Conservation (phyloP, 2,113 vertebrate species). For the Psilopsiagon aymara region DNA sequence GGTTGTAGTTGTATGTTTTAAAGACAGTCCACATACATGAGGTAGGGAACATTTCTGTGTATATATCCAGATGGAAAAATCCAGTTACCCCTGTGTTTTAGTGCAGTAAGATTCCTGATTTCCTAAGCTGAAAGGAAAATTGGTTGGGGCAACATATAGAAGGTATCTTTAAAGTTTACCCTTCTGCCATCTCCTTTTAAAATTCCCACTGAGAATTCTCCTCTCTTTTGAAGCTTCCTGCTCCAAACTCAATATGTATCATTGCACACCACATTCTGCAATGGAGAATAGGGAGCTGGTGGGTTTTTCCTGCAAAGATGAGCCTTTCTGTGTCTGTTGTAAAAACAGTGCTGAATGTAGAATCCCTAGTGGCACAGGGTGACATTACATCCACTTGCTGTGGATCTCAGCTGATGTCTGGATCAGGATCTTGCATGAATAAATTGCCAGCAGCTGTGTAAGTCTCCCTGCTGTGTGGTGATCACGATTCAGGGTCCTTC, state of each 20-base stretch:
- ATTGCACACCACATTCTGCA: neutral
- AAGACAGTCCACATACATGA: neutral
- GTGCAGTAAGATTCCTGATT: neutral
- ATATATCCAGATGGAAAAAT: neutral
- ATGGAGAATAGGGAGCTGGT: neutral
- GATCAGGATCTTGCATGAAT: neutral
- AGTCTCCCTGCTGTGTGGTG: neutral
- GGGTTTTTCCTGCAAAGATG: neutral
- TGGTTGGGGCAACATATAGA: rapidly evolving
- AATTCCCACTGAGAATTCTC: neutral
- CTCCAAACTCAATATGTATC: neutral
- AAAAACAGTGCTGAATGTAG: neutral
- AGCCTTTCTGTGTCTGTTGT: neutral
- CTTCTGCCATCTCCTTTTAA: neutral
- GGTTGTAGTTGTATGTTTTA: neutral
- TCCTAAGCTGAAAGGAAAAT: neutral
- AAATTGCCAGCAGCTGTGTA: neutral
- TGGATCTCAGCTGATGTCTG: neutral
- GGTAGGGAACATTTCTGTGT: neutral
- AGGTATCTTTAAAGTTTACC: neutral
- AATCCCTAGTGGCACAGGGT: neutral
- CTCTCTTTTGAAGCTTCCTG: neutral
- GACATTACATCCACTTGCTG: neutral
- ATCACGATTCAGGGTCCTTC: neutral
- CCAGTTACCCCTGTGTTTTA: neutral